These are phyloP conservation scores for Amphipoea oculea DNA, from an alignment of 2,888 invertebrate genomes.

Conservation along the genomic window DNA sequence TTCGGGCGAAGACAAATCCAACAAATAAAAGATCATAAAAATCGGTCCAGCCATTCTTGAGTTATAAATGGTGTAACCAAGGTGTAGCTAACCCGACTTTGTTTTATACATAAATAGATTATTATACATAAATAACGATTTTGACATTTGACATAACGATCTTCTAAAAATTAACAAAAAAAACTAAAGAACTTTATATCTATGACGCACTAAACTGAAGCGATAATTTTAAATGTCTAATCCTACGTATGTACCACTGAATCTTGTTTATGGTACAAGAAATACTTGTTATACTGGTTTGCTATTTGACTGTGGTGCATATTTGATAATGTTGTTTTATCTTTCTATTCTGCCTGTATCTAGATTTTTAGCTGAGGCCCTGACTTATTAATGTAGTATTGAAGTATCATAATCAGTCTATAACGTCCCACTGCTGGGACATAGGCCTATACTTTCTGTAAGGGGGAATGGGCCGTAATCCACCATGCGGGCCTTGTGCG, in stretches of 20 bases:
- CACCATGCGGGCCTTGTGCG: no score
- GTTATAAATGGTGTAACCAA: no score
- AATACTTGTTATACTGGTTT: conserved; percentile 47
- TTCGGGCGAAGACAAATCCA: no score
- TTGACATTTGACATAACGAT: neutral
- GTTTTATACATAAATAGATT: no score
- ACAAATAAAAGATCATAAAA: no score
- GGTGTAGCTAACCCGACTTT: no score
- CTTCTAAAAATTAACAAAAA: neutral
- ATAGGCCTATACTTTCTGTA: neutral
- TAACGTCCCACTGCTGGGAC: no score
- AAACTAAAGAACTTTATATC: neutral
- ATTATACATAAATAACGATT: no score
- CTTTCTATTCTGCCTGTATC: neutral
- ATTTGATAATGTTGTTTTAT: conserved; percentile 34
- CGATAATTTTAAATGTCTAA: conserved; percentile 23
- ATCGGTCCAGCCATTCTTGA: no score
- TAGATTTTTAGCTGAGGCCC: neutral
- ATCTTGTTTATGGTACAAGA: conserved; percentile 42
- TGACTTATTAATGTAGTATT: neutral
- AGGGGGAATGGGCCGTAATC: neutral
- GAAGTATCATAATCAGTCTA: neutral
- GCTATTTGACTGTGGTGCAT: conserved; percentile 35
- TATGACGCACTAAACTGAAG: conserved; percentile 26
- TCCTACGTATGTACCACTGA: conserved; percentile 16